phyloP scores from a whole-genome alignment of 2,113 vertebrate species.

The Sterna hirundo region DNA sequence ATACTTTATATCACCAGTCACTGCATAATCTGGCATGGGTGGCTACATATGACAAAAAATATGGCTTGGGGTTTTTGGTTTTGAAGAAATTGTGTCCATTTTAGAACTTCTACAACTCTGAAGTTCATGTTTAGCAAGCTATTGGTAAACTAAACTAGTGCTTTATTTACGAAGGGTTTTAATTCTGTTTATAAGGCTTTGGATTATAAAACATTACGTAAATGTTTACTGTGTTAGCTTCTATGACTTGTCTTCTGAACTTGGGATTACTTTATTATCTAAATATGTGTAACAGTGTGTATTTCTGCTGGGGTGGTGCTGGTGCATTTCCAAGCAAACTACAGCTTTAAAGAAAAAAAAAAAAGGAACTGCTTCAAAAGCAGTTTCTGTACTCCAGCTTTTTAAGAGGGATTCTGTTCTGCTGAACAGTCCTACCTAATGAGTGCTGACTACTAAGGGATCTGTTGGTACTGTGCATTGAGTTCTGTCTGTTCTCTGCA shows the following conservation, averaged over 20 bases:
- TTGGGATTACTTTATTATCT: neutral
- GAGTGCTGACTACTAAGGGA: neutral
- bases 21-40: neutral
- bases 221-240: neutral
- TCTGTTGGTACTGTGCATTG: fast-evolving
- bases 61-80: neutral
- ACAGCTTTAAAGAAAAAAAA: neutral
- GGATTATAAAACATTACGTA: neutral
- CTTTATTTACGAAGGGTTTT: neutral
- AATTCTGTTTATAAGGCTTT: neutral
- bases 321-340: neutral
- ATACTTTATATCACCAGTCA: neutral
- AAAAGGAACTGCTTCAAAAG: neutral
- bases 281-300: neutral
- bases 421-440: neutral
- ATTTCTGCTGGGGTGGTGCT: neutral
- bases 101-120: neutral
- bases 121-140: neutral
- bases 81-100: neutral
- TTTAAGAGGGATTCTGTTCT: neutral
- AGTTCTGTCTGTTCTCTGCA: neutral
- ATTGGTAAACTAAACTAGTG: neutral
- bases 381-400: neutral
- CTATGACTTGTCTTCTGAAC: neutral
- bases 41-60: neutral